phyloP scores from a whole-genome alignment of 2,797 vertebrate genomes.

The Bovichtus variegatus region DNA sequence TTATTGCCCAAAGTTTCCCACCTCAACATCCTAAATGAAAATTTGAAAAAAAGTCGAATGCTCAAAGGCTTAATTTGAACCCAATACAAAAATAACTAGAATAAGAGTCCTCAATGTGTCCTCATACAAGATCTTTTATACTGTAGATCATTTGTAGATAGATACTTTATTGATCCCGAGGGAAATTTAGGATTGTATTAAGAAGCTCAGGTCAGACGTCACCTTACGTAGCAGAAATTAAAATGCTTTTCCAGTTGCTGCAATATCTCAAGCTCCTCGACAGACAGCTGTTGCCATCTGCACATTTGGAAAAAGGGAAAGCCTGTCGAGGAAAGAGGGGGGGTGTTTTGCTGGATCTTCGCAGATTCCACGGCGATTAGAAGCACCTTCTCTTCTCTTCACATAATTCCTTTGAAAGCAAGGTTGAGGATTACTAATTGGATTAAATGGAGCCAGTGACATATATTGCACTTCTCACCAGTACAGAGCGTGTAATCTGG shows the following conservation, averaged over 20 bases:
- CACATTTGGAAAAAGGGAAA: slow-evolving; percentile 38
- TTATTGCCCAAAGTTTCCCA: background rate
- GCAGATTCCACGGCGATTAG: slow-evolving; percentile 72
- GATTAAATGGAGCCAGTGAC: slow-evolving; percentile 73
- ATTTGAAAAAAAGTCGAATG: background rate
- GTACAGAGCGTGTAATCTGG: slow-evolving; percentile 44
- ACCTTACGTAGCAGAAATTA: slow-evolving; percentile 61
- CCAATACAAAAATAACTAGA: background rate
- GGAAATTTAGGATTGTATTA: no score
- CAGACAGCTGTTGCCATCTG: slow-evolving; percentile 87
- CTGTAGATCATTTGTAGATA: background rate
- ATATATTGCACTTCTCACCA: slow-evolving; percentile 61
- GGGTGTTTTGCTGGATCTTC: slow-evolving; percentile 61
- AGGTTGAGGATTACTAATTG: slow-evolving; percentile 74
- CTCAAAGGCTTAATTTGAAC: slow-evolving; percentile 19
- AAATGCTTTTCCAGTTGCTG: slow-evolving; percentile 76
- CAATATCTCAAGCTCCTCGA: slow-evolving; percentile 77
- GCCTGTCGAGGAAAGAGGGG: slow-evolving; percentile 17
- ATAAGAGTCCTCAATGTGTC: background rate
- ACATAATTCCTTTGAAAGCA: slow-evolving; percentile 67
- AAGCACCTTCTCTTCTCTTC: slow-evolving; percentile 60
- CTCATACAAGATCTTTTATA: background rate
- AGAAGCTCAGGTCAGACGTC: slow-evolving; percentile 47
- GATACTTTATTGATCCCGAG: no score
- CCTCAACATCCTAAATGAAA: background rate